Conservation (phyloP, 2,888 invertebrate genomes). For the Mystacides longicornis region DNA sequence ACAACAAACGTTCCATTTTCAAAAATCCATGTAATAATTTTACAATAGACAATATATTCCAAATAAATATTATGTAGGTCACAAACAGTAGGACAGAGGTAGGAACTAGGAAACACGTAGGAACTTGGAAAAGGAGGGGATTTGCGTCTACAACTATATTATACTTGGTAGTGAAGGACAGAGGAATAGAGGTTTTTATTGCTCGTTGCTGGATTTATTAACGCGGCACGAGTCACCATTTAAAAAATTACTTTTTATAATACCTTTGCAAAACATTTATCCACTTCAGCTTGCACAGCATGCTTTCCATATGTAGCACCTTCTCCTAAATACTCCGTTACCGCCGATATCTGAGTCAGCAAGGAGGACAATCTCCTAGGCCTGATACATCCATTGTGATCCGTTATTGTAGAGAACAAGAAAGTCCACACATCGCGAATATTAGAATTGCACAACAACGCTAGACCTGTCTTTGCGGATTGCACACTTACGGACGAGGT, state of each 20-base stretch:
- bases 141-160: no score
- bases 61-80: no score
- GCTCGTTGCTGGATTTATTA: no score
- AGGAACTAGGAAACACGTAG: no score
- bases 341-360: constrained; percentile 54
- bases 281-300: constrained; percentile 57
- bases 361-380: constrained; percentile 54
- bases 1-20: no score
- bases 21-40: no score
- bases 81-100: no score
- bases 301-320: constrained; percentile 54
- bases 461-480: constrained; percentile 60
- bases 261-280: constrained; percentile 66
- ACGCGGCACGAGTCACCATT: no score
- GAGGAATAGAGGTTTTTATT: no score
- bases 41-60: no score
- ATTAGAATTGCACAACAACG: constrained; percentile 57
- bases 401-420: constrained; percentile 62
- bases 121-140: no score
- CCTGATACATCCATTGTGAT: constrained; percentile 69
- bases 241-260: background rate
- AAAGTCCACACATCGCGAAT: constrained; percentile 57
- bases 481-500: constrained; percentile 57
- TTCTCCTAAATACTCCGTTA: constrained; percentile 56
- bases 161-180: no score